Conservation (phyloP, 2,888 invertebrate genomes). For the Hypomecis punctinalis region DNA sequence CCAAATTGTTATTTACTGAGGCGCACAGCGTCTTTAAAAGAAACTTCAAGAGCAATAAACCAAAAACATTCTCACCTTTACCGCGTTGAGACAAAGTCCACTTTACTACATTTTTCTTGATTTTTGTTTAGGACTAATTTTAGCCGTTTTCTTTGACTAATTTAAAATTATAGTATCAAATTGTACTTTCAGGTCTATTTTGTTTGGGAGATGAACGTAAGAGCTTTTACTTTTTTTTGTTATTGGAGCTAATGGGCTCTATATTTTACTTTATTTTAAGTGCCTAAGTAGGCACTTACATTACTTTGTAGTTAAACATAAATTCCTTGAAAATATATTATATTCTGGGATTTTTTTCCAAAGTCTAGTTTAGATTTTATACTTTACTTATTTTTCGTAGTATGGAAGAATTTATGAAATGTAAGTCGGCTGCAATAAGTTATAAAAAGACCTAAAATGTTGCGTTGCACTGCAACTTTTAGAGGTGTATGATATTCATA, state of each 20-base stretch:
- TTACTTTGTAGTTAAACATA: too few relatives aligned
- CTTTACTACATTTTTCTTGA: constrained; percentile 17
- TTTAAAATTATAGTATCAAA: constrained; percentile 28
- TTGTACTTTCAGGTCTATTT: constrained; percentile 24
- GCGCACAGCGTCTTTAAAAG: constrained; percentile 41
- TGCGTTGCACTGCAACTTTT: too few relatives aligned
- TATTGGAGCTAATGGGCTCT: constrained; percentile 11
- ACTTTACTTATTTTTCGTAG: too few relatives aligned
- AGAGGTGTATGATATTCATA: too few relatives aligned
- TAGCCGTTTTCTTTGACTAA: constrained; percentile 30
- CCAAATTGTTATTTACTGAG: constrained; percentile 48
- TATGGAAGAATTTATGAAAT: too few relatives aligned
- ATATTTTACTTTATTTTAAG: constrained; percentile 9
- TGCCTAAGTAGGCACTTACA: background rate
- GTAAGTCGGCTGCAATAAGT: too few relatives aligned
- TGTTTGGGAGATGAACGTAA: constrained; percentile 14
- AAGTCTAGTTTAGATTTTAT: too few relatives aligned
- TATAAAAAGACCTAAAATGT: too few relatives aligned
- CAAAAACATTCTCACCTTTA: constrained; percentile 15
- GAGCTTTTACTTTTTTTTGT: constrained; percentile 18
- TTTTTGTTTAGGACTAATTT: constrained; percentile 26
- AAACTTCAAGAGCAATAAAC: constrained; percentile 8
- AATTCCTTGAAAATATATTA: too few relatives aligned
- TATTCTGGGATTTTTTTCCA: too few relatives aligned
- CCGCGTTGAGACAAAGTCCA: background rate